phyloP scores from a whole-genome alignment of 2,888 invertebrate species.

The Leucophenga montana region DNA sequence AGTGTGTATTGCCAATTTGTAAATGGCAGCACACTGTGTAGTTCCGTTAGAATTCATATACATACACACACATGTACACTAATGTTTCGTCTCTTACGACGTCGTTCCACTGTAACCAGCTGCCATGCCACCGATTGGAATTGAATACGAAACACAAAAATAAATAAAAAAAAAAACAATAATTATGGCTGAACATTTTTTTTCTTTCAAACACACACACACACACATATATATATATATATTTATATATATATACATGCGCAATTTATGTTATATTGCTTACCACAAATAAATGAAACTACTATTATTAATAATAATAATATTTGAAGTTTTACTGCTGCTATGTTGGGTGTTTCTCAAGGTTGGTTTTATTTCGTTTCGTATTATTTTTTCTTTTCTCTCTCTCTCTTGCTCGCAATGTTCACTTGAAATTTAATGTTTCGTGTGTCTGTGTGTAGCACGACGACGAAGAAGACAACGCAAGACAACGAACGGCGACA shows the following conservation, averaged over 20 bases:
- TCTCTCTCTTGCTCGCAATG: no score
- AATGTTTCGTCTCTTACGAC: neutral
- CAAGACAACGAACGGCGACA: no score
- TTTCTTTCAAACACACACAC: conserved; percentile 40
- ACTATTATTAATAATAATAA: conserved; percentile 39
- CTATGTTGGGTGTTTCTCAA: conserved; percentile 63
- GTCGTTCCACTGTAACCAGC: neutral
- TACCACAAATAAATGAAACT: conserved; percentile 54
- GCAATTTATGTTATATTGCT: conserved; percentile 34
- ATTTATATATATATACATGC: conserved; percentile 38
- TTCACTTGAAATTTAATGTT: no score
- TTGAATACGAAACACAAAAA: neutral
- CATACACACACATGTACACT: conserved; percentile 31
- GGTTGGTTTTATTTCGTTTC: conserved; percentile 54
- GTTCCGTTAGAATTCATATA: conserved; percentile 42
- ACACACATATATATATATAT: conserved; percentile 37
- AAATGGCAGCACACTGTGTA: conserved; percentile 35
- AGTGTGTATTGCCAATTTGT: neutral
- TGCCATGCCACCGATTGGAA: neutral
- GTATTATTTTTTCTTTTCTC: neutral
- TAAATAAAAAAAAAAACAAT: neutral
- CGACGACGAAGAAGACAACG: no score
- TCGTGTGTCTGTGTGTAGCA: no score
- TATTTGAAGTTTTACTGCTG: conserved; percentile 35
- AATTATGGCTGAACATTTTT: neutral